Percentiles rank a stretch among this genome's conserved stretches.
Evolutionary conservation across 2,888 invertebrate species (phyloP).

Genomic region (Nebria brevicollis): DNA sequence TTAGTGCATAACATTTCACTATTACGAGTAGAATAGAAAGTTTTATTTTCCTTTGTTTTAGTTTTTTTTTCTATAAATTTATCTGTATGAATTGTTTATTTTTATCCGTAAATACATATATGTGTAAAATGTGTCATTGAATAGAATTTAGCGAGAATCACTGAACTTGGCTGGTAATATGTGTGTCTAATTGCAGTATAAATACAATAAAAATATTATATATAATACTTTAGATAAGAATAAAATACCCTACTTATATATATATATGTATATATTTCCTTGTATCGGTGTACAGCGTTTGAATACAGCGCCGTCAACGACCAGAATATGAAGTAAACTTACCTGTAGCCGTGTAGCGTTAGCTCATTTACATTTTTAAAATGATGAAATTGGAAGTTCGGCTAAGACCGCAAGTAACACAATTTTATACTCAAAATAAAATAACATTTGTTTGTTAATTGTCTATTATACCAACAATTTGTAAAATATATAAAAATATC

Average conservation of each 20-base stretch:
- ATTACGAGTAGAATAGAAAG: neutral
- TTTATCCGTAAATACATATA: neutral
- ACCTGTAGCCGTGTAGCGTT: no score
- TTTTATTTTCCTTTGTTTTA: neutral
- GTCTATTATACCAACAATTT: neutral
- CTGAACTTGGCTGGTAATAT: neutral
- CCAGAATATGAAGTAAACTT: no score
- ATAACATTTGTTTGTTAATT: neutral
- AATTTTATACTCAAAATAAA: neutral
- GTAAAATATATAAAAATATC: conserved; percentile 77
- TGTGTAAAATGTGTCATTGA: neutral
- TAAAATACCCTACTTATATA: neutral
- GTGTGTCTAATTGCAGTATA: neutral
- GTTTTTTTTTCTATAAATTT: neutral
- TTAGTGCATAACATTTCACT: neutral
- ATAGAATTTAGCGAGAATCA: neutral
- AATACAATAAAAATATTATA: neutral
- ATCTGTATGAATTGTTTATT: neutral
- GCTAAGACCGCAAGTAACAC: neutral
- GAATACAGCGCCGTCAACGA: no score
- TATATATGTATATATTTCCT: no score
- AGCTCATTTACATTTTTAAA: no score
- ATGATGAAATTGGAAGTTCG: no score
- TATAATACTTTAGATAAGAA: neutral
- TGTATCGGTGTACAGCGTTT: no score